Conservation (phyloP, 1,140 invertebrate species). For the Sycophila sp. region DNA sequence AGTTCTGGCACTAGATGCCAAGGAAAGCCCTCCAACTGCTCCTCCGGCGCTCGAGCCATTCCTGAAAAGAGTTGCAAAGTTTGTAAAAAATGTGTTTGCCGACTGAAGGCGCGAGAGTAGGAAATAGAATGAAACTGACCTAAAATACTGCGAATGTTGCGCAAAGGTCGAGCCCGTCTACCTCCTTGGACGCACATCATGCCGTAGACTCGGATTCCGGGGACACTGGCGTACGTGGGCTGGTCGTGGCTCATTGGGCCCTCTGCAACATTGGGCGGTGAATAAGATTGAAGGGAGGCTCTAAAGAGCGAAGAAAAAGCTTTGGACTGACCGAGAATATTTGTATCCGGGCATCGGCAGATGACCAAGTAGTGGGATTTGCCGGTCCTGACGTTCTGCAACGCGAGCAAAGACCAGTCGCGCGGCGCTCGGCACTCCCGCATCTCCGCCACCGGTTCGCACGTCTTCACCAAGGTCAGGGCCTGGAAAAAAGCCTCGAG, state of each 20-base stretch:
- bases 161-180: slow-evolving; percentile 62
- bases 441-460: slow-evolving; percentile 89
- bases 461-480: slow-evolving; percentile 91
- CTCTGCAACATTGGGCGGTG: slow-evolving; percentile 68
- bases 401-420: slow-evolving; percentile 90
- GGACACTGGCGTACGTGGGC: slow-evolving; percentile 91
- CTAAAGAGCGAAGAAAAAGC: no score
- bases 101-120: neutral
- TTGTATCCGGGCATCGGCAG: slow-evolving; percentile 86
- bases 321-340: slow-evolving; percentile 80
- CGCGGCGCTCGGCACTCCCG: slow-evolving; percentile 85
- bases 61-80: slow-evolving; percentile 39
- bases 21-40: slow-evolving; percentile 76
- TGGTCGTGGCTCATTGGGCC: slow-evolving; percentile 94
- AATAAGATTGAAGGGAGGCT: slow-evolving; percentile 7
- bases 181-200: slow-evolving; percentile 87
- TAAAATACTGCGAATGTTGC: slow-evolving; percentile 64
- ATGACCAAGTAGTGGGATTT: slow-evolving; percentile 95
- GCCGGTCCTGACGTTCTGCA: slow-evolving; percentile 91
- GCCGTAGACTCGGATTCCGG: slow-evolving; percentile 89
- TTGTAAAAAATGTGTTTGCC: neutral
- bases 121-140: slow-evolving; percentile 43
- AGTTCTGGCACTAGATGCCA: slow-evolving; percentile 78
- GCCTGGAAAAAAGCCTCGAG: no score
- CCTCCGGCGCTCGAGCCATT: no score